A percentile compares a stretch with the other conserved stretches of the same genome.
Conservation (phyloP, 2,888 invertebrate genomes). For the Anarsia innoxiella region DNA sequence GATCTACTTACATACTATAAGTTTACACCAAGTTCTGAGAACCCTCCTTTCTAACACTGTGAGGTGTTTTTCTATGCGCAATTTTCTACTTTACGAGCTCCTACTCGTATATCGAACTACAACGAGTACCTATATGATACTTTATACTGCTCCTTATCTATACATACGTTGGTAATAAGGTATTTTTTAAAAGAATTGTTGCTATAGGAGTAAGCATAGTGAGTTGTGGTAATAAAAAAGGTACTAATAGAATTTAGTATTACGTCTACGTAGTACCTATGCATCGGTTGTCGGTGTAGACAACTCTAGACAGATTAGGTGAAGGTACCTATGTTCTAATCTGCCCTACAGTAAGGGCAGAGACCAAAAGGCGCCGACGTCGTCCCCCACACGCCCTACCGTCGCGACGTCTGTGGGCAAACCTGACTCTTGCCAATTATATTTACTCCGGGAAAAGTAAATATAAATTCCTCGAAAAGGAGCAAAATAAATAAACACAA, state of each 20-base stretch:
- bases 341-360: conserved; percentile 8
- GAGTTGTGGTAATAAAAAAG: too few relatives aligned
- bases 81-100: conserved; percentile 4
- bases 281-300: too few relatives aligned
- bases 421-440: not conserved
- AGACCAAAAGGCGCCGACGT: conserved; percentile 12
- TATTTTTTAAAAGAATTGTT: too few relatives aligned
- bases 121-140: too few relatives aligned
- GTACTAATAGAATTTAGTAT: too few relatives aligned
- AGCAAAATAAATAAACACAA: conserved; percentile 20
- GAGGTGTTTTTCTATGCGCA: not conserved
- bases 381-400: conserved; percentile 3
- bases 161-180: too few relatives aligned
- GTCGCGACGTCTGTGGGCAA: conserved; percentile 1
- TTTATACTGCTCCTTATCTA: too few relatives aligned
- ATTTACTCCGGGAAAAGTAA: too few relatives aligned
- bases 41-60: not conserved
- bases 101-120: too few relatives aligned
- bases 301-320: conserved; percentile 8
- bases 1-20: not conserved
- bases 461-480: too few relatives aligned
- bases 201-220: too few relatives aligned
- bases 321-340: not conserved
- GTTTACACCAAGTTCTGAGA: not conserved
- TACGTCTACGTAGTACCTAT: too few relatives aligned